Base-by-base conservation (phyloP, 2,113 vertebrate species). In the Mormyrus iriodes region DNA sequence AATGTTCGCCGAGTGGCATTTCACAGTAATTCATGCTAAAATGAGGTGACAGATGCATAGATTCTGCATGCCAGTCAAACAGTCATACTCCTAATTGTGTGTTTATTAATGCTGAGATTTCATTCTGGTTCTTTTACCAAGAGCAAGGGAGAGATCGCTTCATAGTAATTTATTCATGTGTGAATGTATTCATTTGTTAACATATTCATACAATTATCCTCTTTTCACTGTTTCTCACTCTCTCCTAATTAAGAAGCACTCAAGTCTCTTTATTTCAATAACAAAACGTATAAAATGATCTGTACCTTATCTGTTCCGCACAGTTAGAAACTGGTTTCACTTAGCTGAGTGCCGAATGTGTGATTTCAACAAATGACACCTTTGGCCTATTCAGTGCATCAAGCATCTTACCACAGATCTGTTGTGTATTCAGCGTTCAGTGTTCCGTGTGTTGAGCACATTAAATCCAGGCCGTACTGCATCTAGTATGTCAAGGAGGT, bases 1-100 rank as follows among this genome's bases (percentile, higher is more conserved):
- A 46, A 85, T 46, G 82, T 85, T 49, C 46, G 79, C 24, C 8
- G 24, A 44, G 35, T 48, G 82, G 82, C 82, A 27, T 48, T 85
- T 85, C 48, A 7, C 83, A 49, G 83, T 85, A 85, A 85, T 49
- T 85, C 83, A 85, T 85, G 7, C 42, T 5, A 85, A 85, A 85
- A 35, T 79, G 35, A 39, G 73, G 73, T 19, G 73, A 17, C 35
- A 42, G n/a, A 79, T 42, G 73, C 13, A 35, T 19, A 39, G n/a
- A 27, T 85, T 27, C 48, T 49, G 4, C 44, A 48, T 49, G 24
- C 48, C 24, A 21, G 44, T 31, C n/a, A 46, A 48, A 24, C 44
- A 44, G 10, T 44, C 15, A 69, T 13, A 69, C 61, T 31, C 10
- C 61, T 31, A 69, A 49, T 27, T 51, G 44, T 85, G 83, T 85